phyloP scores from a whole-genome alignment of 2,113 vertebrate genomes.

The Bubalus kerabau region DNA sequence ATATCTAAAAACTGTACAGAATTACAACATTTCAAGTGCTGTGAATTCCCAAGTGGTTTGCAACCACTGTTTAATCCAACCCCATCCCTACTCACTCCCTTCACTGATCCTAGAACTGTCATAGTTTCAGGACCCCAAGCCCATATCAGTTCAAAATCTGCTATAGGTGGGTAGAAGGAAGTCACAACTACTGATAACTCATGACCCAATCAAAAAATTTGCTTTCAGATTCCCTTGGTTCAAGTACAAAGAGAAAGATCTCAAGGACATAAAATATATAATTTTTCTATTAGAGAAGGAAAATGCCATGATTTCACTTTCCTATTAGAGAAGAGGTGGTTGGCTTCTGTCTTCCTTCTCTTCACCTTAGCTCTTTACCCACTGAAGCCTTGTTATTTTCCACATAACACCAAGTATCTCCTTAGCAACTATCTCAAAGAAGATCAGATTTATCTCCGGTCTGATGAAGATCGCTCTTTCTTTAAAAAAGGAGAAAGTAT shows the following conservation, averaged over 20 bases:
- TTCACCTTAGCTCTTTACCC: not conserved
- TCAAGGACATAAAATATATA: not conserved
- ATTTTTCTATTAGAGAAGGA: not conserved
- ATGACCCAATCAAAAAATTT: not conserved
- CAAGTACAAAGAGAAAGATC: conserved; percentile 1
- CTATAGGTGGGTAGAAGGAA: not conserved
- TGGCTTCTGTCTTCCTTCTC: not conserved
- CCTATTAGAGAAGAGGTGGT: not conserved
- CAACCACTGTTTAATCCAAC: not conserved
- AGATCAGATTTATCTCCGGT: not conserved
- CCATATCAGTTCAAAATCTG: not conserved
- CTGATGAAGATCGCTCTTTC: not conserved
- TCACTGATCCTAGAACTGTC: not conserved
- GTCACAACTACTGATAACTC: not conserved
- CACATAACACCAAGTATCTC: not conserved
- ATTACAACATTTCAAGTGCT: not conserved
- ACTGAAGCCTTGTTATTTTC: not conserved
- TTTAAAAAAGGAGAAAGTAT: not conserved
- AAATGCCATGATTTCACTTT: not conserved
- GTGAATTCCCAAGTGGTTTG: not conserved
- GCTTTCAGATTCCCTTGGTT: not conserved
- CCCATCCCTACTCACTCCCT: not conserved
- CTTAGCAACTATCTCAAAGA: conserved; percentile 13
- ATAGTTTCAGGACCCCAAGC: not conserved
- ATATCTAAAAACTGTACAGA: not conserved